Percentiles rank a stretch among this genome's conserved stretches.
Conservation (phyloP, 2,888 invertebrate genomes). For the Auanema freiburgensis region DNA sequence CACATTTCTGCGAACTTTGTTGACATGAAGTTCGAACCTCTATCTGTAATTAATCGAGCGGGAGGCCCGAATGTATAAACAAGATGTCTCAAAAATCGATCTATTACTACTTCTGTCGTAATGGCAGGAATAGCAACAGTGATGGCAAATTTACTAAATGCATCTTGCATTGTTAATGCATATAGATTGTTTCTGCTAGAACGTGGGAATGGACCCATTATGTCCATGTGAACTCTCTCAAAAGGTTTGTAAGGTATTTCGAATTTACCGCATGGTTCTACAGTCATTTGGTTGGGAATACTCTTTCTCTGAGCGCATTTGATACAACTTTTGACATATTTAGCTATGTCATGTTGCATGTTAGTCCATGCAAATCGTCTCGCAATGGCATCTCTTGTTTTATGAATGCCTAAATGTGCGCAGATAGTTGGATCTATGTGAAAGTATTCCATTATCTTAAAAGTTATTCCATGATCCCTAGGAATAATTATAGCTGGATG, state of each 20-base stretch:
- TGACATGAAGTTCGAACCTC: conserved; percentile 15
- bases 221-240: conserved; percentile 23
- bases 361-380: conserved; percentile 18
- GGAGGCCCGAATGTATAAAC: conserved; percentile 18
- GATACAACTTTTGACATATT: conserved; percentile 11
- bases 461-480: background rate
- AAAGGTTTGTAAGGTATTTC: conserved; percentile 15
- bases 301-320: conserved; percentile 16
- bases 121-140: conserved; percentile 12
- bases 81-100: conserved; percentile 10
- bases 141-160: conserved; percentile 21
- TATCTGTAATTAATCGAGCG: conserved; percentile 18
- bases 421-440: conserved; percentile 11
- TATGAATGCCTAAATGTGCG: conserved; percentile 21
- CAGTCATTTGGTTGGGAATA: conserved; percentile 14
- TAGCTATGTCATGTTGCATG: conserved; percentile 12
- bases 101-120: conserved; percentile 1
- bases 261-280: conserved; percentile 18
- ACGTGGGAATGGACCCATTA: conserved; percentile 23
- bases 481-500: conserved; percentile 16
- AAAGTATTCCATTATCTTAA: conserved; percentile 14
- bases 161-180: conserved; percentile 14
- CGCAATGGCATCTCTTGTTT: conserved; percentile 9
- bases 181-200: conserved; percentile 20
- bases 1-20: conserved; percentile 1